phyloP scores from a whole-genome alignment of 2,888 invertebrate genomes.

The Andrena bicolor region DNA sequence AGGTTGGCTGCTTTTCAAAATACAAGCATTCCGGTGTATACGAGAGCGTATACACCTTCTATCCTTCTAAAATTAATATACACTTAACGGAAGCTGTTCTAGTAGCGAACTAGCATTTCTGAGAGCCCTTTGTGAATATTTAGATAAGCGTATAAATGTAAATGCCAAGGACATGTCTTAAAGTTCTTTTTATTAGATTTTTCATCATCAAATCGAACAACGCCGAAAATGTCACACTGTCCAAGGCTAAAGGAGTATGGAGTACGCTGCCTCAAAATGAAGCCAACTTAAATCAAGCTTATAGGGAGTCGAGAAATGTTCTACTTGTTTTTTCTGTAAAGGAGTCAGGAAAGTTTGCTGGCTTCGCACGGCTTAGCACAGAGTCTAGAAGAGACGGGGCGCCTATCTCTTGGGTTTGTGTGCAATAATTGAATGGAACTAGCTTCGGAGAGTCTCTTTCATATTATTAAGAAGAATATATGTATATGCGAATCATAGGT shows the following conservation, averaged over 20 bases:
- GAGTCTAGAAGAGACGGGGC: conserved; percentile 96
- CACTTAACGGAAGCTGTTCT: conserved; percentile 2
- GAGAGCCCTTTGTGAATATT: conserved; percentile 21
- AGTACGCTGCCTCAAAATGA: conserved; percentile 99
- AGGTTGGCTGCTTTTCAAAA: conserved; percentile 81
- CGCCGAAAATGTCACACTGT: conserved; percentile 97
- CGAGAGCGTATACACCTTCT: conserved; percentile 1
- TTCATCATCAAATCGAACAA: conserved; percentile 99
- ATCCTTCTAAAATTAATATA: background rate
- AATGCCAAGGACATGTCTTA: conserved; percentile 61
- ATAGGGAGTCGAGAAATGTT: conserved; percentile 96
- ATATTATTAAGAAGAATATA: conserved; percentile 15
- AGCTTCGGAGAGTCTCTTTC: background rate
- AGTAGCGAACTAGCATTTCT: conserved; percentile 4
- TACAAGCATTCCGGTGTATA: conserved; percentile 20
- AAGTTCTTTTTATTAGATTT: conserved; percentile 87
- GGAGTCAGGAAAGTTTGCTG: conserved; percentile 98
- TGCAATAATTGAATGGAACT: background rate
- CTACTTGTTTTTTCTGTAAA: conserved; percentile 98
- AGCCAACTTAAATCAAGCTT: conserved; percentile 97
- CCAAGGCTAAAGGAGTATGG: conserved; percentile 98
- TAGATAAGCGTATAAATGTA: conserved; percentile 46
- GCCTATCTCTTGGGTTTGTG: conserved; percentile 93
- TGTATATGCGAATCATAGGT: conserved; percentile 81
- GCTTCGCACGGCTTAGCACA: conserved; percentile 95